These are phyloP conservation scores for Corythaeola cristata DNA, from an alignment of 2,113 vertebrate genomes.

Conservation along the genomic window DNA sequence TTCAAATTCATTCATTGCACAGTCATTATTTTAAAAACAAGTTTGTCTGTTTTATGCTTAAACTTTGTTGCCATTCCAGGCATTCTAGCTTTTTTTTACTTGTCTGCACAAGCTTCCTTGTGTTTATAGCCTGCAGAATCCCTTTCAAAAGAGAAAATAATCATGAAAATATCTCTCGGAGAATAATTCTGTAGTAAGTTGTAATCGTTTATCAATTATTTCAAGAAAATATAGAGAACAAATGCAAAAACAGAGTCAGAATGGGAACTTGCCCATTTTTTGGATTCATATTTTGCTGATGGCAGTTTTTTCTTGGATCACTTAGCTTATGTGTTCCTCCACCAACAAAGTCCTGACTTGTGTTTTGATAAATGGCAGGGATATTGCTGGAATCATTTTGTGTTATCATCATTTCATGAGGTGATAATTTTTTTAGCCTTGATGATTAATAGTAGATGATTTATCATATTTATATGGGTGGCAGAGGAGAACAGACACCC, in stretches of 20 bases:
- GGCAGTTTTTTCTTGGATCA: not conserved
- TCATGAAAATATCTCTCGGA: not conserved
- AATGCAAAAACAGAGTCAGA: not conserved
- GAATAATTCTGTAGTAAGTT: not conserved
- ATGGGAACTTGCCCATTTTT: not conserved
- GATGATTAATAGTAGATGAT: constrained; percentile 41
- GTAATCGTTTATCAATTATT: not conserved
- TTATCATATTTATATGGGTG: constrained; percentile 35
- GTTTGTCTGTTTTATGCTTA: not conserved
- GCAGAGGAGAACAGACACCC: not conserved
- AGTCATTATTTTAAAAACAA: not conserved
- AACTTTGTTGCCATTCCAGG: not conserved
- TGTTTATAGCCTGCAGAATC: not conserved
- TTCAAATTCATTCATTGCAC: not conserved
- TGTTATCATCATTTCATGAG: not conserved
- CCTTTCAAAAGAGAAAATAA: not conserved
- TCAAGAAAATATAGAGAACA: not conserved
- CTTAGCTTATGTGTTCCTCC: not conserved
- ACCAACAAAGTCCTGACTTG: not conserved
- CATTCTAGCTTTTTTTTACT: not conserved
- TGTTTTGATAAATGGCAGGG: constrained; percentile 14
- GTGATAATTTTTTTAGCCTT: constrained; percentile 16
- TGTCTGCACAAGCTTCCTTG: not conserved
- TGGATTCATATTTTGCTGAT: not conserved
- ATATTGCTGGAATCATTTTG: constrained; percentile 17